A percentile compares a stretch with the other conserved stretches of the same genome.
These are phyloP conservation scores for Chondrilla cf. caribensis DNA, from an alignment of 37 sponge, comb jelly and placozoan genomes.

Conservation along the genomic window DNA sequence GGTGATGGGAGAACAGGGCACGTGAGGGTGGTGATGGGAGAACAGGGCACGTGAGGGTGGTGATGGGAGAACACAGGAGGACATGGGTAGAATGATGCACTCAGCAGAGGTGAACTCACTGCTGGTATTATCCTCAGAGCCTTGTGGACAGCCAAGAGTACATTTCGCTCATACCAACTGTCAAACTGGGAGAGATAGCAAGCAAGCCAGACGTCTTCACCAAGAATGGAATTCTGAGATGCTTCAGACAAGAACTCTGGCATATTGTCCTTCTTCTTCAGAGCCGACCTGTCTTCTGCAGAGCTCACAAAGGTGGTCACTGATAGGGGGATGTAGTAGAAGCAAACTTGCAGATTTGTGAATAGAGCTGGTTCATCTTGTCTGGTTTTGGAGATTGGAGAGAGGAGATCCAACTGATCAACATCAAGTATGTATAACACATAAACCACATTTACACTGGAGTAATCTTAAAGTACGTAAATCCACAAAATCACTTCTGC, in stretches of 20 bases:
- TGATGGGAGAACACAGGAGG: too few species aligned
- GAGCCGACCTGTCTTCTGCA: background rate
- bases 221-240: constrained; percentile 44
- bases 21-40: too few species aligned
- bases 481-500: too few species aligned
- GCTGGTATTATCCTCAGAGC: constrained; percentile 54
- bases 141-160: constrained; percentile 73
- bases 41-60: too few species aligned
- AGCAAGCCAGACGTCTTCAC: constrained; percentile 70
- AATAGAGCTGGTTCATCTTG: constrained; percentile 57
- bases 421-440: background rate
- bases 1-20: too few species aligned
- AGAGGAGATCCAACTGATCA: background rate
- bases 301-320: constrained; percentile 18
- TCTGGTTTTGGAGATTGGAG: background rate
- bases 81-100: too few species aligned
- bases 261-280: background rate
- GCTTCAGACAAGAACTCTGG: background rate
- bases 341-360: constrained; percentile 41
- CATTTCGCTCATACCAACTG: constrained; percentile 92
- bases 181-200: constrained; percentile 75
- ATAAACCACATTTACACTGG: background rate
- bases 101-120: constrained; percentile 45
- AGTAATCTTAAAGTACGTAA: too few species aligned
- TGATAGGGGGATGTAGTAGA: constrained; percentile 73